These are phyloP conservation scores for Todiramphus saurophagus DNA, from an alignment of 2,113 vertebrate species.

Conservation along the genomic window DNA sequence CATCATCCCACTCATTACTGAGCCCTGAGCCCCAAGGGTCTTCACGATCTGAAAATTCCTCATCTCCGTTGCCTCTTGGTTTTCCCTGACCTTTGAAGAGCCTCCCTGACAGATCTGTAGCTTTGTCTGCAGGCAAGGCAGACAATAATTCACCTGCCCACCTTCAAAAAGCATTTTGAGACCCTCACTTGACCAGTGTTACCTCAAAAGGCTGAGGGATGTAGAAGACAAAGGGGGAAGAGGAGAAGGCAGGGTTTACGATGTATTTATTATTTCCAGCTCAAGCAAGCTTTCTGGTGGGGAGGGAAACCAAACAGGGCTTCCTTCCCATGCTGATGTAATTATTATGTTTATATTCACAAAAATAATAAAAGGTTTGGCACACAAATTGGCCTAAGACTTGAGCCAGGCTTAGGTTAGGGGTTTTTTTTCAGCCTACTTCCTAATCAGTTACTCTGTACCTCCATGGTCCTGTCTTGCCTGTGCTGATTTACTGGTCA, in stretches of 20 bases:
- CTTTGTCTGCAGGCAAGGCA: neutral
- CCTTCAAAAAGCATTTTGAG: neutral
- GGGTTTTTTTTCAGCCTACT: neutral
- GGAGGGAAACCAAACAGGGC: neutral
- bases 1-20: neutral
- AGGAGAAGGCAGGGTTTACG: neutral
- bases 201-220: neutral
- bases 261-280: conserved; percentile 20
- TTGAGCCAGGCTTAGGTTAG: neutral
- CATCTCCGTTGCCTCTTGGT: neutral
- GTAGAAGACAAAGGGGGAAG: neutral
- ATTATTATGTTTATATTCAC: conserved; percentile 6
- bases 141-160: neutral
- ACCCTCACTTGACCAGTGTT: neutral
- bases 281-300: neutral
- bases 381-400: neutral
- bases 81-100: neutral
- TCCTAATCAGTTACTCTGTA: neutral
- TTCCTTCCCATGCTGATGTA: neutral
- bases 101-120: neutral
- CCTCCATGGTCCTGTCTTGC: neutral
- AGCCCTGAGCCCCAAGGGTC: neutral
- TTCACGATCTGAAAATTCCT: neutral
- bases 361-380: conserved; percentile 8
- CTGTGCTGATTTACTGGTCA: conserved; percentile 2